phyloP scores from a whole-genome alignment of 1,140 invertebrate genomes.

The Condylostylus longicornis region DNA sequence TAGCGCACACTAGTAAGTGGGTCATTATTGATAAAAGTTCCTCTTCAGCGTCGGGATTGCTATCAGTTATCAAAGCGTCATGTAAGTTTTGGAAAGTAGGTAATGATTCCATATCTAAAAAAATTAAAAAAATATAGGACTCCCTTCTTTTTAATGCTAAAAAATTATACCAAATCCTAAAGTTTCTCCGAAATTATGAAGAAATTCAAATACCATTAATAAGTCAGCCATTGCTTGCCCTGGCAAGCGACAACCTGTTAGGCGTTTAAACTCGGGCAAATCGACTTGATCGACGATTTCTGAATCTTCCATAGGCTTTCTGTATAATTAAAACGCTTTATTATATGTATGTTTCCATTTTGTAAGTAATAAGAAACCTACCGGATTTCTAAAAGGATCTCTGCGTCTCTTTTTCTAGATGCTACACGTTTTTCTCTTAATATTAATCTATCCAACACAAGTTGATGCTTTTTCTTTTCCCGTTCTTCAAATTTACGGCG shows the following conservation, averaged over 20 bases:
- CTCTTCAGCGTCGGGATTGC: conserved; percentile 58
- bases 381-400: conserved; percentile 61
- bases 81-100: conserved; percentile 76
- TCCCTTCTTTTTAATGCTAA: neutral
- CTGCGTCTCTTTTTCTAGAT: conserved; percentile 66
- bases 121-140: conserved; percentile 6
- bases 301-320: conserved; percentile 77
- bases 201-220: conserved; percentile 88
- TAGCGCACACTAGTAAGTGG: conserved; percentile 78
- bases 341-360: conserved; percentile 14
- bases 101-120: conserved; percentile 67
- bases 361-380: conserved; percentile 7
- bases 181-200: conserved; percentile 88
- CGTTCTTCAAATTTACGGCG: conserved; percentile 75
- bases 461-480: conserved; percentile 65
- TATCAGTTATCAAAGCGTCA: conserved; percentile 63
- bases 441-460: conserved; percentile 28
- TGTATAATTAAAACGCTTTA: conserved; percentile 1
- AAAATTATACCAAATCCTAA: conserved; percentile 66
- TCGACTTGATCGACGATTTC: conserved; percentile 56
- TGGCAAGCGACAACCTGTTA: conserved; percentile 64
- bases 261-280: conserved; percentile 59
- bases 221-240: conserved; percentile 81
- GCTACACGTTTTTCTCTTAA: conserved; percentile 60
- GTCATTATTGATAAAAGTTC: conserved; percentile 77